Evolutionary conservation across 2,888 invertebrate genomes (phyloP).

Genomic region (Apamea monoglypha): DNA sequence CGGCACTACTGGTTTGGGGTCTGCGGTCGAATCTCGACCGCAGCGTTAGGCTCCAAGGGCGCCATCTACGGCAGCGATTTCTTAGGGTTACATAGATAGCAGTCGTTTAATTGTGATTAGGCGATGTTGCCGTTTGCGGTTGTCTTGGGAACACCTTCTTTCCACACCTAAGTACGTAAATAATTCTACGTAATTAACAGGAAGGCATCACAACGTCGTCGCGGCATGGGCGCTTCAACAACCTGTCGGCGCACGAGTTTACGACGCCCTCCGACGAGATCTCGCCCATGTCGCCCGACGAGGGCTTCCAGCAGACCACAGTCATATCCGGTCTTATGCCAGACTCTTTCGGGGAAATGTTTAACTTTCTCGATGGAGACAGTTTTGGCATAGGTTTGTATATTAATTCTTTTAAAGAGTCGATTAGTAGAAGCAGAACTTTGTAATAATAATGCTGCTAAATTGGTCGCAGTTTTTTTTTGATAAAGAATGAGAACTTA

Average conservation of each 20-base stretch:
- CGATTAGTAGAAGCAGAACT: neutral
- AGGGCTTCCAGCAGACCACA: slow-evolving; percentile 78
- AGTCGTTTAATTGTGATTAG: neutral
- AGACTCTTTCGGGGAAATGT: slow-evolving; percentile 87
- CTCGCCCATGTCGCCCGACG: slow-evolving; percentile 81
- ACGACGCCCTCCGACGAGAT: slow-evolving; percentile 84
- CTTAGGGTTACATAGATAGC: neutral
- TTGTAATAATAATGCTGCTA: neutral
- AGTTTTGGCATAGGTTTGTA: slow-evolving; percentile 86
- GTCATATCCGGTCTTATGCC: slow-evolving; percentile 87
- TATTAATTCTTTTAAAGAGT: neutral
- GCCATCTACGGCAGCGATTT: neutral
- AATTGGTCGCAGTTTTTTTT: too few relatives aligned
- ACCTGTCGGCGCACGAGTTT: slow-evolving; percentile 75
- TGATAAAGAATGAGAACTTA: too few relatives aligned
- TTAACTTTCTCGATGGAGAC: slow-evolving; percentile 87
- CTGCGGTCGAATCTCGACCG: neutral
- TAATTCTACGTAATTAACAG: neutral
- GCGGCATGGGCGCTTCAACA: slow-evolving; percentile 40
- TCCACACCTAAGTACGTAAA: neutral
- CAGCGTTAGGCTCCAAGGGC: neutral
- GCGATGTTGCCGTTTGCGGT: neutral
- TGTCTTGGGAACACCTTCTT: neutral
- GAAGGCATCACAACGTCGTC: neutral
- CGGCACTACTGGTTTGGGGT: neutral